phyloP scores from a whole-genome alignment of 2,113 vertebrate genomes.

The Amblyopsis rosae region DNA sequence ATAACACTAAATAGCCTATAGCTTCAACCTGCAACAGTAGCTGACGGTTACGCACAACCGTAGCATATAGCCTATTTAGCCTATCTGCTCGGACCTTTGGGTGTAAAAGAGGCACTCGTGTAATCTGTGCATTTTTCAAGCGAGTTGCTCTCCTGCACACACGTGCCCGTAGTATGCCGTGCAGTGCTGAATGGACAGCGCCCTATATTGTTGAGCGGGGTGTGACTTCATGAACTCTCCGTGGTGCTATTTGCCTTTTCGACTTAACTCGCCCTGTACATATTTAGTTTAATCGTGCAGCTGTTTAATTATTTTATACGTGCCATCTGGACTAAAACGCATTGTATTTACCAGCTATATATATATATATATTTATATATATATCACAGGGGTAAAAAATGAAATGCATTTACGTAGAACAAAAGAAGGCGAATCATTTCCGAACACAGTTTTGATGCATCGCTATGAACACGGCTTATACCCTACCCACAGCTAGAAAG shows the following conservation, averaged over 20 bases:
- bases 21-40: too few species aligned
- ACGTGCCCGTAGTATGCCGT: not conserved
- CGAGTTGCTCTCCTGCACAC: too few species aligned
- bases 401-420: slow-evolving; percentile 2
- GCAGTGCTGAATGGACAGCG: slow-evolving; percentile 79
- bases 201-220: slow-evolving; percentile 53
- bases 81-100: too few species aligned
- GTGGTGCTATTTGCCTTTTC: slow-evolving; percentile 45
- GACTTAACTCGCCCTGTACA: slow-evolving; percentile 12
- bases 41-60: too few species aligned
- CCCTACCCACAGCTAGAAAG: slow-evolving; percentile 4
- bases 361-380: too few species aligned
- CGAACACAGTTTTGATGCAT: slow-evolving; percentile 24
- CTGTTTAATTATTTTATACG: not conserved
- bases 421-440: slow-evolving; percentile 16
- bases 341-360: not conserved
- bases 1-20: too few species aligned
- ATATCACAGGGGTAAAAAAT: too few species aligned
- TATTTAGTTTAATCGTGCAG: not conserved
- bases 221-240: slow-evolving; percentile 62
- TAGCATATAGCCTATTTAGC: too few species aligned
- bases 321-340: not conserved
- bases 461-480: not conserved
- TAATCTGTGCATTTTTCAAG: too few species aligned
- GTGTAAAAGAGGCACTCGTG: too few species aligned